Evolutionary conservation across 2,888 invertebrate genomes (phyloP).

Genomic region (Sympetrum striolatum): DNA sequence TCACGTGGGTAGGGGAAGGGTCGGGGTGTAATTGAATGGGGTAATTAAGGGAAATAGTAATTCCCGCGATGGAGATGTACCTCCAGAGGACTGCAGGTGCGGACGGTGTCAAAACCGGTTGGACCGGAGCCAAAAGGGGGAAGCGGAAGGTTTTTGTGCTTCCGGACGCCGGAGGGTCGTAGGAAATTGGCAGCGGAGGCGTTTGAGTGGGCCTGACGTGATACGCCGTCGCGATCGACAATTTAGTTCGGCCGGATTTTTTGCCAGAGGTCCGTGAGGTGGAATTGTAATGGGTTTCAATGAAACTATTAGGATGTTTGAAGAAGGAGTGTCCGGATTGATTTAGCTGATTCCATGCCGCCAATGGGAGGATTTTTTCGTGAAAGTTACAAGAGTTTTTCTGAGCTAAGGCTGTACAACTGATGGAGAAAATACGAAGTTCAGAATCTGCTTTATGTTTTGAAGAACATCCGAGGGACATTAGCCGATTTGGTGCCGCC

Average conservation of each 20-base stretch:
- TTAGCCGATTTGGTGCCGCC: not conserved
- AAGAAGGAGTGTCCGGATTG: too few species aligned
- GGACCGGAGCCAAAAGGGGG: not conserved
- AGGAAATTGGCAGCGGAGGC: not conserved
- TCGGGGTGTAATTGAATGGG: not conserved
- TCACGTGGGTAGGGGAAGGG: not conserved
- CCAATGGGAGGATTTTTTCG: too few species aligned
- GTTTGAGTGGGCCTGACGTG: not conserved
- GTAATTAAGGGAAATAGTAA: not conserved
- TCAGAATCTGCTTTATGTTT: too few species aligned
- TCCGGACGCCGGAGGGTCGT: not conserved
- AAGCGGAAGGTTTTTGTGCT: not conserved
- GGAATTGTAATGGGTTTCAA: not conserved
- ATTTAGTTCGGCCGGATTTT: too few species aligned
- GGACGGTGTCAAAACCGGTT: constrained; percentile 11
- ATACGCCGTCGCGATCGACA: not conserved
- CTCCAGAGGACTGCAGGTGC: constrained; percentile 1
- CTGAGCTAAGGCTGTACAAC: too few species aligned
- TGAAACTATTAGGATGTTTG: too few species aligned
- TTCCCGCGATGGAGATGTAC: not conserved
- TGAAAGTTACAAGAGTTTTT: too few species aligned
- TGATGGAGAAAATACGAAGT: too few species aligned
- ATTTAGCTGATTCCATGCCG: not conserved
- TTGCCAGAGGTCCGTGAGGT: not conserved
- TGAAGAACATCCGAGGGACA: too few species aligned